Evolutionary conservation across 2,797 vertebrate genomes (phyloP), one percentile per base, ranked within the genome.

Genomic region (Lacerta agilis): DNA sequence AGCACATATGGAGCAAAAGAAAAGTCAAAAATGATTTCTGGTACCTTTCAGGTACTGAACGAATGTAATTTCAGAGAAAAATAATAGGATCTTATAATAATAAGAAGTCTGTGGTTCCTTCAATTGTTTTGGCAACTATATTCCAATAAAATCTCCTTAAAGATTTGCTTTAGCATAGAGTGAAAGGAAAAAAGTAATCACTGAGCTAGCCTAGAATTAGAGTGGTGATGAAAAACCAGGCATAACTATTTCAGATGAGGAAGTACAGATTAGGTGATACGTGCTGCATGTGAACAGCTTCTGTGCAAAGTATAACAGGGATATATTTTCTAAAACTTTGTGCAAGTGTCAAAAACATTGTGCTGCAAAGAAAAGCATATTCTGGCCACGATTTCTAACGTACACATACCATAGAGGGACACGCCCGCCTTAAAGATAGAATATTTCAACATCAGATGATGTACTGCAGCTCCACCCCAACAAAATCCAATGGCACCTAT

Each of bases 401-500:
- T 55, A 86, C 82, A 84, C 88, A 95, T 95, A 97, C 97, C 97
- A 1, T 95, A 98, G 77, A 98, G 27, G 0, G 98, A 97, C 43
- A 98, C 96, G 2, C 93, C 96, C 0, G 97, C 96, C 94, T 96
- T 97, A 84, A 98, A 55, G 58, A 98, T 96, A 0, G 81, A 91
- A 49, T 97, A 97, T 4, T 93, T 95, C 75, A 97, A 89, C 90
- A 97, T 95, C 85, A 98, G 25, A 73, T 98, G 96, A 93, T 95
- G 95, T 49, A 95, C 97, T 27, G 96, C 97, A 23, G 94, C 15
- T 43, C 97, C 98, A 80, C 97, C 96, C 97, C 98, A 98, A 93
- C 97, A 98, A 95, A 98, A 98, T 36, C 95, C 97, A 88, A 97
- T 90, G 0, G 95, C 87, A 13, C 95, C 97, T 0, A 97, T 93